phyloP scores from a whole-genome alignment of 1,140 invertebrate genomes.

The Heliconius hermathena region DNA sequence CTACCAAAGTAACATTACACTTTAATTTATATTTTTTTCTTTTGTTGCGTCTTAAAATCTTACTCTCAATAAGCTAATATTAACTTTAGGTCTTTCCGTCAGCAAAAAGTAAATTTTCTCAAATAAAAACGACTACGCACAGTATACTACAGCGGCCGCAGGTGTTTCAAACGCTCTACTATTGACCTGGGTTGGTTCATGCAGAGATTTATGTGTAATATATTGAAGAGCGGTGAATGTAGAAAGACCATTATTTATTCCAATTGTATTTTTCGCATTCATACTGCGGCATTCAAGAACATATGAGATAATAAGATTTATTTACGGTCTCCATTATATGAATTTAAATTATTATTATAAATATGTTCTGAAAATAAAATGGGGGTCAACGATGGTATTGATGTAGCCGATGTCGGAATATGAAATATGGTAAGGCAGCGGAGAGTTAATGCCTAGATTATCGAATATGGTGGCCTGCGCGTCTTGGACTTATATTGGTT shows the following conservation, averaged over 20 bases:
- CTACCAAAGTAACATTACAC: not conserved
- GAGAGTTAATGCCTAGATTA: no score
- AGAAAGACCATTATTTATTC: constrained; percentile 18
- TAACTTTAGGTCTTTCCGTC: not conserved
- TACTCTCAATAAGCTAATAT: not conserved
- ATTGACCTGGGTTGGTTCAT: constrained; percentile 5
- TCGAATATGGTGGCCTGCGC: no score
- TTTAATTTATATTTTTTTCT: not conserved
- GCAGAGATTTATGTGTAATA: constrained; percentile 20
- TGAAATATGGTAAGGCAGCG: no score
- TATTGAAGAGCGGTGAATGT: constrained; percentile 17
- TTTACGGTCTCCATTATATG: not conserved
- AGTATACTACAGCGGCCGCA: not conserved
- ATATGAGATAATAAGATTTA: not conserved
- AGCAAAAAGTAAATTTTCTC: not conserved
- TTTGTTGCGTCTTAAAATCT: not conserved
- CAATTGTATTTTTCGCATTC: not conserved
- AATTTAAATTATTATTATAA: not conserved
- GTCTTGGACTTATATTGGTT: no score
- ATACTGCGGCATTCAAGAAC: not conserved
- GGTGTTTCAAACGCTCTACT: constrained; percentile 16
- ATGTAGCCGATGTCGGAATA: no score
- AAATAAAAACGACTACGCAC: constrained; percentile 12
- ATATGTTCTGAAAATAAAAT: not conserved
- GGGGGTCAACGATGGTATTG: no score